phyloP scores from a whole-genome alignment of 2,888 invertebrate genomes.

The Pinctada fucata region DNA sequence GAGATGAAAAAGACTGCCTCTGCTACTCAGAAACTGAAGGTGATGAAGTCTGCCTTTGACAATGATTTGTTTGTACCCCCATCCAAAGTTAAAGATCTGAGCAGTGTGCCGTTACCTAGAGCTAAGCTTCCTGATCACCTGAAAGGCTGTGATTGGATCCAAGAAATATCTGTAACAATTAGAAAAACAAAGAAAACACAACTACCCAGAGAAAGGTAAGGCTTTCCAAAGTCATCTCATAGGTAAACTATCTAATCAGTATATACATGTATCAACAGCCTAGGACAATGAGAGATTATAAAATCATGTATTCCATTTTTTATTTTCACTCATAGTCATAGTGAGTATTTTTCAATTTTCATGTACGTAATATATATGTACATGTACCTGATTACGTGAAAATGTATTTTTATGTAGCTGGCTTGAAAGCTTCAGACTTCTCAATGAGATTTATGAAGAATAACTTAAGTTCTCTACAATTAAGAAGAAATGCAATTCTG shows the following conservation, averaged over 20 bases:
- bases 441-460: too few species aligned
- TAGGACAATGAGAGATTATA: too few species aligned
- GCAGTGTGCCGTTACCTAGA: slow-evolving; percentile 47
- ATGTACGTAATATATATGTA: not conserved
- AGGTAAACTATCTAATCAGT: too few species aligned
- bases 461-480: too few species aligned
- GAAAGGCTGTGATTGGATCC: slow-evolving; percentile 92
- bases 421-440: too few species aligned
- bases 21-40: slow-evolving; percentile 59
- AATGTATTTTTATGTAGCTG: too few species aligned
- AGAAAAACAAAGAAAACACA: slow-evolving; percentile 86
- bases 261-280: too few species aligned
- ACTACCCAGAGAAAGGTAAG: slow-evolving; percentile 82
- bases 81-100: slow-evolving; percentile 48
- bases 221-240: too few species aligned
- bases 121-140: slow-evolving; percentile 72
- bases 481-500: too few species aligned
- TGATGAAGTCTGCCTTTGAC: slow-evolving; percentile 68
- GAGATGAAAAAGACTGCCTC: slow-evolving; percentile 55
- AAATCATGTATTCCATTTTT: not conserved
- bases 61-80: slow-evolving; percentile 51
- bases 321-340: not conserved
- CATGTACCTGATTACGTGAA: not conserved
- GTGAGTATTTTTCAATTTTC: not conserved
- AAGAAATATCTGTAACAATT: slow-evolving; percentile 92